Conservation (phyloP, 2,888 invertebrate species). For the Lamellibrachia satsuma region DNA sequence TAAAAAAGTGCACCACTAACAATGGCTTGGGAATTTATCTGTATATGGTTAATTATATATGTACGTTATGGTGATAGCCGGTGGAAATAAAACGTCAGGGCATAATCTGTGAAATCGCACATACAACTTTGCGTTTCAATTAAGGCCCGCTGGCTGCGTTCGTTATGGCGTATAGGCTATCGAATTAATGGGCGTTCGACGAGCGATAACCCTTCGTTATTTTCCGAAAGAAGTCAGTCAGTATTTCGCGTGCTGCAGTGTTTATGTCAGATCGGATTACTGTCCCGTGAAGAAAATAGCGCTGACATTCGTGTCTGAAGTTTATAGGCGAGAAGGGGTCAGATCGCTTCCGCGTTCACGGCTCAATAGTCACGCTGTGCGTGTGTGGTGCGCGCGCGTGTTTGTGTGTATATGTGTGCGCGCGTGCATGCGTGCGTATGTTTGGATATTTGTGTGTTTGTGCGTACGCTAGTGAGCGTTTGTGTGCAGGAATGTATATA, state of each 20-base stretch:
- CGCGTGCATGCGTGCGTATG: neutral
- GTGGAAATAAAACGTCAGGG: neutral
- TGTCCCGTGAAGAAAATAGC: neutral
- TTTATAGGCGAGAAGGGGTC: neutral
- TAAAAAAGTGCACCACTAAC: neutral
- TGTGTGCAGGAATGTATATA: too few relatives aligned
- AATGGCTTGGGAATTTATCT: neutral
- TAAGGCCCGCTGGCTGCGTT: neutral
- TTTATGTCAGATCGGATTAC: neutral
- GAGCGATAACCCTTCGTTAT: neutral
- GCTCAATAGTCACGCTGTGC: neutral
- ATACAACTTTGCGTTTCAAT: neutral
- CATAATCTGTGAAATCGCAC: neutral
- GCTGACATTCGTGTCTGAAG: neutral
- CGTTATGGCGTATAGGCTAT: neutral
- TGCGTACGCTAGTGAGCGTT: too few relatives aligned
- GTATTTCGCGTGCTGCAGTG: neutral
- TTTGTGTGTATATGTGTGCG: neutral
- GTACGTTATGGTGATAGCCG: neutral
- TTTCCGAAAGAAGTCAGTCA: neutral
- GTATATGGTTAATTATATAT: neutral
- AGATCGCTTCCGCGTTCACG: neutral
- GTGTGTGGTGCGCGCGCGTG: neutral
- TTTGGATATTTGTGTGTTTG: neutral
- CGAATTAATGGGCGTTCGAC: neutral